A percentile compares a stretch with the other conserved stretches of the same genome.
These are phyloP conservation scores for Xenops minutus DNA, from an alignment of 2,797 vertebrate genomes.

Conservation along the genomic window DNA sequence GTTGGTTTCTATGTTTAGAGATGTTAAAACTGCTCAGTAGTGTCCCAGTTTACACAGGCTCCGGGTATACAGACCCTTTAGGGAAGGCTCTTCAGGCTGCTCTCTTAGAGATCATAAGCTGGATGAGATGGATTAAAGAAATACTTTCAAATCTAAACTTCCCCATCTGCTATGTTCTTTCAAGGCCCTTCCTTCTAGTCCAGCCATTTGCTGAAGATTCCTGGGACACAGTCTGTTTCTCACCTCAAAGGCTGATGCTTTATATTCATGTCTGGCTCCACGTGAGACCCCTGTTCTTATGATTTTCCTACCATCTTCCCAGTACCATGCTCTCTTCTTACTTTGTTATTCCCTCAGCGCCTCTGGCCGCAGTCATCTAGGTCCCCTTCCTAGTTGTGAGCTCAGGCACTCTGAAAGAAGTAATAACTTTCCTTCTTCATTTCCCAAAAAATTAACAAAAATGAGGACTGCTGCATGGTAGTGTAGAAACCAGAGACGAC, in stretches of 20 bases:
- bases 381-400: neutral
- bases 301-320: neutral
- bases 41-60: neutral
- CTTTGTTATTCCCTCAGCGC: neutral
- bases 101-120: neutral
- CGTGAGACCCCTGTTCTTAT: neutral
- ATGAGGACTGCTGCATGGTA: fast-evolving
- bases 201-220: neutral
- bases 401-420: neutral
- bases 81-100: neutral
- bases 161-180: neutral
- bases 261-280: neutral
- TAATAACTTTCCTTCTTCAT: neutral
- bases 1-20: neutral
- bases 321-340: neutral
- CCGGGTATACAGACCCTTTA: neutral
- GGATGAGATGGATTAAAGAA: neutral
- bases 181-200: neutral
- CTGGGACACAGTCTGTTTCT: neutral
- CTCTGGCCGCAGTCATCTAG: neutral
- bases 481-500: neutral
- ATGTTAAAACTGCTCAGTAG: neutral
- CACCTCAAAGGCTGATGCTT: neutral
- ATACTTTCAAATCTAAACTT: neutral
- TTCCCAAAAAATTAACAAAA: neutral